These are phyloP conservation scores for Cinclus mexicanus DNA, from an alignment of 2,113 vertebrate genomes.

Conservation along the genomic window DNA sequence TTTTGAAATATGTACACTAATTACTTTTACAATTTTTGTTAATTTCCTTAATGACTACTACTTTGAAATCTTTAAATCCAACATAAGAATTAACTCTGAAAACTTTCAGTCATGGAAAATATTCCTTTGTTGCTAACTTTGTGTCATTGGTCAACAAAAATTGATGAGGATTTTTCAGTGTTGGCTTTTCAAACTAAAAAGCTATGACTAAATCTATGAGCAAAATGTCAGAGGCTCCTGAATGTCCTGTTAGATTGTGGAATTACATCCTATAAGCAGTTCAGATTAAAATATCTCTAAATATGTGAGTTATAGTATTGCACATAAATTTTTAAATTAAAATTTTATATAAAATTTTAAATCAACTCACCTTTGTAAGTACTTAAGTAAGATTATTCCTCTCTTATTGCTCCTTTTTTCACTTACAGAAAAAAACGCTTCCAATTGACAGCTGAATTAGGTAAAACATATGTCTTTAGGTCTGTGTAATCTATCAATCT, in stretches of 20 bases:
- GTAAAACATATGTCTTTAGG: background rate
- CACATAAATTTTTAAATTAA: background rate
- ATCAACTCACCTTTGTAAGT: background rate
- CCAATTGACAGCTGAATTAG: rapidly evolving
- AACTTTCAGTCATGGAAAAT: background rate
- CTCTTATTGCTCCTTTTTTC: background rate
- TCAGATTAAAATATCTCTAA: background rate
- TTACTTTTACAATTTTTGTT: background rate
- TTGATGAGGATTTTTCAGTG: background rate
- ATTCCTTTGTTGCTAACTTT: background rate
- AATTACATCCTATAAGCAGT: background rate
- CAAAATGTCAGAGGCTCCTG: background rate
- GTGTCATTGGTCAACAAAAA: background rate
- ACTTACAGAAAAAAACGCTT: background rate
- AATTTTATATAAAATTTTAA: background rate
- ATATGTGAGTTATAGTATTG: background rate
- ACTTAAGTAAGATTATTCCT: background rate
- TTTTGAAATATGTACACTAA: background rate
- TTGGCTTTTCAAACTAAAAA: background rate
- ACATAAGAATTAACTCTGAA: background rate
- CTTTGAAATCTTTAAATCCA: background rate
- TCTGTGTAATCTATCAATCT: background rate
- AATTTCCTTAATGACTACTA: background rate
- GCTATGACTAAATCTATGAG: background rate
- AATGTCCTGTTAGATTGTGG: background rate